Percentiles rank a stretch among this genome's conserved stretches.
Conservation (phyloP, 2,113 vertebrate genomes). For the Engystomops pustulosus region DNA sequence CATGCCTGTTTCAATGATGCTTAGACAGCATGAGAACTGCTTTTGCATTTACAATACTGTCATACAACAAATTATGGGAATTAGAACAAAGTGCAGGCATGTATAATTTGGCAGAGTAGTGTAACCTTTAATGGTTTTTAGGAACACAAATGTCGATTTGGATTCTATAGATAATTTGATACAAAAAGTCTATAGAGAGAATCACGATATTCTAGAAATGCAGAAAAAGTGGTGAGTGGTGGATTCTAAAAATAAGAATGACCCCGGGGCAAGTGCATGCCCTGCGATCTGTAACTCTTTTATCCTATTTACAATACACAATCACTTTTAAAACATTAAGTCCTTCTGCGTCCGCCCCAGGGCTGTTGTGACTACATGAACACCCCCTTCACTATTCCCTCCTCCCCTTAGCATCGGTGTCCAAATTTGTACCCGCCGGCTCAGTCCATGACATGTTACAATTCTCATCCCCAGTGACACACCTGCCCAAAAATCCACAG, state of each 20-base stretch:
- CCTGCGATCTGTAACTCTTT: slow-evolving; percentile 77
- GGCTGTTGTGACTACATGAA: slow-evolving; percentile 76
- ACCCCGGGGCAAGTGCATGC: slow-evolving; percentile 76
- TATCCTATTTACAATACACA: slow-evolving; percentile 85
- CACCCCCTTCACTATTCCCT: not conserved
- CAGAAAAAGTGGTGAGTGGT: not conserved
- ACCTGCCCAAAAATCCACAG: slow-evolving; percentile 55
- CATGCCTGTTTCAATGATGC: no score
- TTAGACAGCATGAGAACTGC: no score
- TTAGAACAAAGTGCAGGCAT: no score
- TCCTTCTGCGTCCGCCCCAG: slow-evolving; percentile 67
- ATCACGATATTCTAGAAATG: not conserved
- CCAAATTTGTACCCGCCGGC: slow-evolving; percentile 52
- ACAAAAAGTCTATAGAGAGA: not conserved
- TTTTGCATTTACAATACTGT: no score
- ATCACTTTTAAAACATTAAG: slow-evolving; percentile 74
- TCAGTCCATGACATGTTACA: slow-evolving; percentile 50
- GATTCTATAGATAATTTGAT: no score
- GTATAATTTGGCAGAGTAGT: no score
- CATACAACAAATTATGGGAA: no score
- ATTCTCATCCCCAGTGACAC: slow-evolving; percentile 41
- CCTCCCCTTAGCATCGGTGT: slow-evolving; percentile 43
- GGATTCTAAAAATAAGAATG: slow-evolving; percentile 66
- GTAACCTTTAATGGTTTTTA: no score
- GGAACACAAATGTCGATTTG: no score